Percentiles rank a stretch among this genome's conserved stretches.
phyloP scores from a whole-genome alignment of 2,888 invertebrate species.

The Heliconius ismenius region DNA sequence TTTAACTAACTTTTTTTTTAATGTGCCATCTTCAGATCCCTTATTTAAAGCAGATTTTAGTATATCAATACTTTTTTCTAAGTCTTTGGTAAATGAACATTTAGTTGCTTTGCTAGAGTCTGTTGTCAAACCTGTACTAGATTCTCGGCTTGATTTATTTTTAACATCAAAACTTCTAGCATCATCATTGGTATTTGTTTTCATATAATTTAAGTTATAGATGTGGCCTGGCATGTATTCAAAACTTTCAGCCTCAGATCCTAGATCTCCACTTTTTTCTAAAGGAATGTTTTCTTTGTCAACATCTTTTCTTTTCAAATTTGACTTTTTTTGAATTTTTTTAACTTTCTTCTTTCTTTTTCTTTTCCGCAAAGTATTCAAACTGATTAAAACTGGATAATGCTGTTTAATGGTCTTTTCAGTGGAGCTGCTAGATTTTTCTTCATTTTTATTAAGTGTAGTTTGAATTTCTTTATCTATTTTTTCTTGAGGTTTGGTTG shows the following conservation, averaged over 20 bases:
- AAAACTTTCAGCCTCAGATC: constrained; percentile 85
- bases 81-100: constrained; percentile 79
- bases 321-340: constrained; percentile 52
- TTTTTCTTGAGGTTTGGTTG: constrained; percentile 48
- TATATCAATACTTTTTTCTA: constrained; percentile 83
- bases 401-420: constrained; percentile 49
- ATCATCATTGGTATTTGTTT: constrained; percentile 41
- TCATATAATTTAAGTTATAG: constrained; percentile 78
- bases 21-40: constrained; percentile 80
- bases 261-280: constrained; percentile 65
- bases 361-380: constrained; percentile 65
- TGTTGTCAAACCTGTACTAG: constrained; percentile 67
- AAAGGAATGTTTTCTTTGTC: constrained; percentile 54
- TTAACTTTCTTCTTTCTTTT: constrained; percentile 58
- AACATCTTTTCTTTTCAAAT: constrained; percentile 48
- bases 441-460: constrained; percentile 54
- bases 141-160: constrained; percentile 74
- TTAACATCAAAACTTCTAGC: constrained; percentile 51
- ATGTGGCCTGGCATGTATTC: constrained; percentile 84
- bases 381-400: constrained; percentile 64
- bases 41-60: constrained; percentile 82
- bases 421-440: constrained; percentile 45
- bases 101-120: constrained; percentile 72
- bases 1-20: constrained; percentile 84
- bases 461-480: constrained; percentile 73